phyloP scores from a whole-genome alignment of 2,888 invertebrate genomes.

The Agrotis exclamationis region DNA sequence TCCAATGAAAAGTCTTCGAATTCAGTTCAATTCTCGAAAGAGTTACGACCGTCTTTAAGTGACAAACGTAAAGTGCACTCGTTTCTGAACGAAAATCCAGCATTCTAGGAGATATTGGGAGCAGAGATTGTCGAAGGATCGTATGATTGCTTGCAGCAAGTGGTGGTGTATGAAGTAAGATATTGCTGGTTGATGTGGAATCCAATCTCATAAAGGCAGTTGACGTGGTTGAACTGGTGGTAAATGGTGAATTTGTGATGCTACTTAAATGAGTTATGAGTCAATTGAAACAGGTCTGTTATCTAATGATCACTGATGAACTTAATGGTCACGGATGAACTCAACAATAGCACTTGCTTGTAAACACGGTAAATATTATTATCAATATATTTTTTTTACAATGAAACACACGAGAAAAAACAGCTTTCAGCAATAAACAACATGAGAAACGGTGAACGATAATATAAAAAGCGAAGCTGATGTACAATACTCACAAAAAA shows the following conservation, averaged over 20 bases:
- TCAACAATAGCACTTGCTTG: too few species aligned
- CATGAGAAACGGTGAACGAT: background rate
- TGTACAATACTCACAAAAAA: slow-evolving; percentile 6
- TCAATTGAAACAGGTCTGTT: background rate
- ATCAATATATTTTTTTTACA: too few species aligned
- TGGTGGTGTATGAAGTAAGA: background rate
- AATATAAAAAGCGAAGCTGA: slow-evolving; percentile 1
- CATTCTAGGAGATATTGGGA: slow-evolving; percentile 8
- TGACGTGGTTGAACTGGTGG: background rate
- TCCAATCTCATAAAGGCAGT: background rate
- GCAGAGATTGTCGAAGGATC: background rate
- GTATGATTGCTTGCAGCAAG: slow-evolving; percentile 1
- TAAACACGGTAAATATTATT: too few species aligned
- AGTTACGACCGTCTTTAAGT: slow-evolving; percentile 11
- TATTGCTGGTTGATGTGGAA: slow-evolving; percentile 9
- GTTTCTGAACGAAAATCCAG: slow-evolving; percentile 10
- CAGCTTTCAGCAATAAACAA: background rate
- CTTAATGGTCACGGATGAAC: too few species aligned
- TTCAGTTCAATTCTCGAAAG: slow-evolving; percentile 25
- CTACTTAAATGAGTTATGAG: background rate
- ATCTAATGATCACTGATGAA: too few species aligned
- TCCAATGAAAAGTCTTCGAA: slow-evolving; percentile 13
- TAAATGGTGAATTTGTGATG: too few species aligned
- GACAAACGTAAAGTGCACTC: slow-evolving; percentile 33
- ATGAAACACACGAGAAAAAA: slow-evolving; percentile 9